Evolutionary conservation across 2,797 vertebrate species (phyloP).

Genomic region (Anguilla megastoma): DNA sequence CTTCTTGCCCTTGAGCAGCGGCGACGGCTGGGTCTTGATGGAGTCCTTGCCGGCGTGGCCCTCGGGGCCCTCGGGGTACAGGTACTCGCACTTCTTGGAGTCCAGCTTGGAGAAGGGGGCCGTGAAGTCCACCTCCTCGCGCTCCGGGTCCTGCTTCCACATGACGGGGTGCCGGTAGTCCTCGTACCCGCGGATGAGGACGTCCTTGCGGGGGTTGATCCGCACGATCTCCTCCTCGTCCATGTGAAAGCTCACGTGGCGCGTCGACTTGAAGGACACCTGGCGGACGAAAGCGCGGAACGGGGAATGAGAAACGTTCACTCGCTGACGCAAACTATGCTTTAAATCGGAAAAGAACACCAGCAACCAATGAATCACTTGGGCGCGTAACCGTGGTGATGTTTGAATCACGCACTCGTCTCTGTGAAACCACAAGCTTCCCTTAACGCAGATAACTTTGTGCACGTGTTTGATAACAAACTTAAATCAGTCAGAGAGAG

Average conservation of each 20-base stretch:
- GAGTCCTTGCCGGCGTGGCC: slow-evolving; percentile 82
- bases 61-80: slow-evolving; percentile 84
- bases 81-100: slow-evolving; percentile 91
- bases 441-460: not conserved
- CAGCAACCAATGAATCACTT: not conserved
- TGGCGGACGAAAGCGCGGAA: slow-evolving; percentile 43
- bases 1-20: slow-evolving; percentile 86
- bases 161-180: slow-evolving; percentile 97
- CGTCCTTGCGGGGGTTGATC: slow-evolving; percentile 94
- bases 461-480: not conserved
- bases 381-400: too few relatives aligned
- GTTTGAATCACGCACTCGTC: not conserved
- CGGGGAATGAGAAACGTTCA: not conserved
- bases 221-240: slow-evolving; percentile 97
- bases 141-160: slow-evolving; percentile 89
- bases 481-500: not conserved
- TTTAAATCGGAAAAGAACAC: too few relatives aligned
- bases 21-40: slow-evolving; percentile 84
- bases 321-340: too few relatives aligned
- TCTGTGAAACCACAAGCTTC: not conserved
- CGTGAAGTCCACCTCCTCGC: slow-evolving; percentile 83
- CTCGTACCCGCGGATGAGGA: slow-evolving; percentile 92
- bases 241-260: slow-evolving; percentile 92
- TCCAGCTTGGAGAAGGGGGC: slow-evolving; percentile 87
- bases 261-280: slow-evolving; percentile 82